Evolutionary conservation across 1,140 invertebrate species (phyloP).

Genomic region (Trichoplusia ni): DNA sequence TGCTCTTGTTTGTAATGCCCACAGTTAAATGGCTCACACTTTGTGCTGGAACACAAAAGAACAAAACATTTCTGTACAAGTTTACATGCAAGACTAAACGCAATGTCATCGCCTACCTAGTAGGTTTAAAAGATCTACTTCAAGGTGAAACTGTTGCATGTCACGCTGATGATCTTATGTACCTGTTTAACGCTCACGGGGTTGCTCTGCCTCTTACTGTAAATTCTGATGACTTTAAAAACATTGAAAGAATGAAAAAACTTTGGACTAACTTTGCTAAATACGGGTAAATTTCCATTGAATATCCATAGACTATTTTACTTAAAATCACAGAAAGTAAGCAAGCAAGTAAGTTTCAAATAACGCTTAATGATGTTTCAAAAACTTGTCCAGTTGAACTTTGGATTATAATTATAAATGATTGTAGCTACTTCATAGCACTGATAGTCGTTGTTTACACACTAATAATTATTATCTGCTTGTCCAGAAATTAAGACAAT

Average conservation of each 20-base stretch:
- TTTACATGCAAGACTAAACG: slow-evolving; percentile 61
- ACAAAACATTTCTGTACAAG: slow-evolving; percentile 62
- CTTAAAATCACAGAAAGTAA: too few species aligned
- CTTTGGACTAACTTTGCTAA: slow-evolving; percentile 85
- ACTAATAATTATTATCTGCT: too few species aligned
- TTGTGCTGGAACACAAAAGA: slow-evolving; percentile 44
- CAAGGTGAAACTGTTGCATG: slow-evolving; percentile 35
- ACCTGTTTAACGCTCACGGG: slow-evolving; percentile 82
- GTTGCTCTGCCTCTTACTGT: slow-evolving; percentile 28
- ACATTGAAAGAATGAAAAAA: slow-evolving; percentile 24
- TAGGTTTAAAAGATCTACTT: slow-evolving; percentile 29
- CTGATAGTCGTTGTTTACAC: neutral
- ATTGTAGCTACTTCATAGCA: too few species aligned
- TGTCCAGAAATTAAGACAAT: too few species aligned
- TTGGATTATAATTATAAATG: too few species aligned
- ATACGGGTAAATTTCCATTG: slow-evolving; percentile 32
- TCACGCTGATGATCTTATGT: slow-evolving; percentile 84
- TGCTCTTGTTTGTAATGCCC: neutral
- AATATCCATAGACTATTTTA: too few species aligned
- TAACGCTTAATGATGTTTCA: too few species aligned
- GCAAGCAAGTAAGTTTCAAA: too few species aligned
- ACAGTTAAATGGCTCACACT: neutral
- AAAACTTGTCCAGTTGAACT: too few species aligned
- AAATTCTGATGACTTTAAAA: neutral
- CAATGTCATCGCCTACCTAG: slow-evolving; percentile 54